Evolutionary conservation across 2,888 invertebrate genomes (phyloP), one percentile per base, ranked within the genome.

Genomic region (Cephalotes varians): DNA sequence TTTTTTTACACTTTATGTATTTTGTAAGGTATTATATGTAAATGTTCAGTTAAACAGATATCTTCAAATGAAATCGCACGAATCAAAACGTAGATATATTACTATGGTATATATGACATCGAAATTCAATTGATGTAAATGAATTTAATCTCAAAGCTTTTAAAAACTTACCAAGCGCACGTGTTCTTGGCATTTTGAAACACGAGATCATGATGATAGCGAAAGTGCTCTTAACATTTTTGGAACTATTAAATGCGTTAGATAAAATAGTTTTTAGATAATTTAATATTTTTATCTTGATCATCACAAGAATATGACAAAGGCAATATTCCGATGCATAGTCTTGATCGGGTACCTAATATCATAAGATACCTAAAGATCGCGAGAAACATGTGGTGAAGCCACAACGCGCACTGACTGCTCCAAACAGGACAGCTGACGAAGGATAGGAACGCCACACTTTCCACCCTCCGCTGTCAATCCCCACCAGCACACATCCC

Each of bases 361-460:
- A n/a, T n/a, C 60, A 49, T 51, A 54, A 28, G 9, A 54, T 44
- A 34, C 3, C 15, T 56, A 77, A 51, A 65, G 76, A 74, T 64
- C 82, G 77, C 92, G 93, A 93, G 85, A 92, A 93, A 93, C 93
- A 93, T 93, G 93, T 93, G 92, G 92, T 92, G 90, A 86, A 85
- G 92, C 93, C 93, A 93, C 93, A 92, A 91, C 92, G 92, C 93
- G 91, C 90, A 93, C 93, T 91, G 90, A 88, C 91, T 89, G 91
- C 87, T 86, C 89, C 90, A 88, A 90, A 88, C 85, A 89, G 88
- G 93, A 93, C 93, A 93, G 93, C 93, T 93, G 93, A 93, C 92
- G 93, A 91, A 91, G 92, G 91, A 87, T 89, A 87, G 90, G 77
- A 85, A 76, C 86, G 81, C 77, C 77, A 74, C 84, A 31, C 82